Evolutionary conservation across 2,888 invertebrate species (phyloP).

Genomic region (Lithophane leautieri): DNA sequence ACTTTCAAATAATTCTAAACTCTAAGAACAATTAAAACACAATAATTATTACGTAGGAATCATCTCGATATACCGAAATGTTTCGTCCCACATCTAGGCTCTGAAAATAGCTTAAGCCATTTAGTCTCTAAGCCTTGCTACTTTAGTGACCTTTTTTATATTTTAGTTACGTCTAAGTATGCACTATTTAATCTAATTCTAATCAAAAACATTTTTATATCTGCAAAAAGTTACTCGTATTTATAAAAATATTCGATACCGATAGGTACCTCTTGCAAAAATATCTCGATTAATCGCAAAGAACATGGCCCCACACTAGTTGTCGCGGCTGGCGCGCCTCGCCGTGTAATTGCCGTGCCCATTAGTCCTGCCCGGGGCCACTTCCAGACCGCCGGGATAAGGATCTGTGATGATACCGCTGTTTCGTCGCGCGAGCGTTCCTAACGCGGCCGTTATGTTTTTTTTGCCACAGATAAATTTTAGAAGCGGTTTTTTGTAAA

Average conservation of each 20-base stretch:
- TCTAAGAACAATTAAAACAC: background rate
- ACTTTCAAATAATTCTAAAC: background rate
- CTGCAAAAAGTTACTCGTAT: background rate
- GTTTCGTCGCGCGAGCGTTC: conserved; percentile 58
- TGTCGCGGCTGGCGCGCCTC: conserved; percentile 63
- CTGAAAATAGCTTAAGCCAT: background rate
- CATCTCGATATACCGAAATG: background rate
- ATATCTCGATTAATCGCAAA: conserved; percentile 15
- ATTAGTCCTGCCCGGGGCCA: conserved; percentile 77
- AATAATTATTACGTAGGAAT: background rate
- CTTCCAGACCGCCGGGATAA: conserved; percentile 73
- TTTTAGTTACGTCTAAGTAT: background rate
- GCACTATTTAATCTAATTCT: background rate
- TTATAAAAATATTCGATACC: background rate
- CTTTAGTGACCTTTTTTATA: background rate
- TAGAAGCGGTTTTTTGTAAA: conserved; percentile 40
- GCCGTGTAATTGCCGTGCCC: conserved; percentile 80
- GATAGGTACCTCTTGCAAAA: background rate
- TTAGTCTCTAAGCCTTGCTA: background rate
- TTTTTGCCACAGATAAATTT: conserved; percentile 45
- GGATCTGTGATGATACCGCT: conserved; percentile 73
- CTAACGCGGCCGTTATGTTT: conserved; percentile 51
- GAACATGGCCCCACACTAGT: conserved; percentile 36
- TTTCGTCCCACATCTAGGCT: background rate
- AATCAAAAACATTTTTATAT: background rate